These are phyloP conservation scores for Galerucella pusilla DNA, from an alignment of 2,888 invertebrate species.

Conservation along the genomic window DNA sequence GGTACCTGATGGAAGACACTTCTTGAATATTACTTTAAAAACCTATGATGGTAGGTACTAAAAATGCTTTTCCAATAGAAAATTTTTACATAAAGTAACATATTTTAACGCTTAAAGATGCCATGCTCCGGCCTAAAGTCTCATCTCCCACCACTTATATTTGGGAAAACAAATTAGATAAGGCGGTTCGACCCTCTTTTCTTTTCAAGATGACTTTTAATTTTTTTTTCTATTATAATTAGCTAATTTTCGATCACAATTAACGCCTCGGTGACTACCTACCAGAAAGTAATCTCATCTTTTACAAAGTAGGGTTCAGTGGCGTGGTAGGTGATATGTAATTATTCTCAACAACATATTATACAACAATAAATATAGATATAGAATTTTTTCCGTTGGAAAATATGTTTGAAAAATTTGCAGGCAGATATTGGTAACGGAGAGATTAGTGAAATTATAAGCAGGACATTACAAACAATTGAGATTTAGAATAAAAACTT, in stretches of 20 bases:
- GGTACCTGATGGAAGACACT: too few species aligned
- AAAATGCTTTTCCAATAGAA: too few species aligned
- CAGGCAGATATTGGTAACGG: too few species aligned
- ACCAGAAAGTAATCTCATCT: constrained; percentile 32
- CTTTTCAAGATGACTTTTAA: constrained; percentile 48
- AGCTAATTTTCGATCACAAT: constrained; percentile 50
- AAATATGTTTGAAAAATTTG: too few species aligned
- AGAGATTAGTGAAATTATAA: too few species aligned
- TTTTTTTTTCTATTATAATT: constrained; percentile 48
- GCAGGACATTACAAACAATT: too few species aligned
- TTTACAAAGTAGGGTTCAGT: constrained; percentile 22
- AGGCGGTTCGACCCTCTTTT: constrained; percentile 47
- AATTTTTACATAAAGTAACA: background rate
- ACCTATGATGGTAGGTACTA: too few species aligned
- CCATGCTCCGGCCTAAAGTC: background rate
- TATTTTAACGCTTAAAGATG: background rate
- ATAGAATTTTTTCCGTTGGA: too few species aligned
- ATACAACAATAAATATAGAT: too few species aligned
- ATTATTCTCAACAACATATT: background rate
- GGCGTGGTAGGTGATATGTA: constrained; percentile 16
- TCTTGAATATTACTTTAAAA: too few species aligned
- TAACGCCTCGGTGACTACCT: constrained; percentile 42
- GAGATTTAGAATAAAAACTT: too few species aligned
- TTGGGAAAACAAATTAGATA: constrained; percentile 48
- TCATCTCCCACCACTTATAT: constrained; percentile 32